Evolutionary conservation across 2,797 vertebrate genomes (phyloP).

Genomic region (Okamejei kenojei): DNA sequence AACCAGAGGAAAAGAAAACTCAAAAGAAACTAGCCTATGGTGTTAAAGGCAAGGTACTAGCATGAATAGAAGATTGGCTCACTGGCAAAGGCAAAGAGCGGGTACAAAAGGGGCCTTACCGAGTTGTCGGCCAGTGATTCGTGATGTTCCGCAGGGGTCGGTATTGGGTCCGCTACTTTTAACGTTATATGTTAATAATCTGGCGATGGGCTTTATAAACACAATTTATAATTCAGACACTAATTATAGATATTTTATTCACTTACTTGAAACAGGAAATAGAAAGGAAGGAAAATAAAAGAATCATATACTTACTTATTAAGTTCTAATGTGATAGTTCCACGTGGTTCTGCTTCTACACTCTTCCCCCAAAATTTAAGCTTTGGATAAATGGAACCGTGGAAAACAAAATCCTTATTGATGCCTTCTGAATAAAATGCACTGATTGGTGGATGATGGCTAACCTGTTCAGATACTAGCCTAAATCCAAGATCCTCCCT

Average conservation of each 20-base stretch:
- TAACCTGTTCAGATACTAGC: constrained; percentile 90
- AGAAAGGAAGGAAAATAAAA: neutral
- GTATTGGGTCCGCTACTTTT: no score
- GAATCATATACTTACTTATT: constrained; percentile 67
- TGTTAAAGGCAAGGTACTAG: neutral
- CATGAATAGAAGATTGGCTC: no score
- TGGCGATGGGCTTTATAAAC: no score
- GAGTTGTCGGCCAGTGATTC: no score
- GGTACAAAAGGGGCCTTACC: no score
- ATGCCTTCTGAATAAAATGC: constrained; percentile 91
- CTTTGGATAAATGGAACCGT: constrained; percentile 96
- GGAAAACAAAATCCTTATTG: constrained; percentile 80
- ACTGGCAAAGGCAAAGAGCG: no score
- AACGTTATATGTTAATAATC: no score
- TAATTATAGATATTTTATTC: neutral
- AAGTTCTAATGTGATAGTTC: constrained; percentile 89
- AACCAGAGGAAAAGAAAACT: neutral
- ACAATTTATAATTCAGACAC: no score
- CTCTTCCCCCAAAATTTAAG: constrained; percentile 98
- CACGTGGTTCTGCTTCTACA: constrained; percentile 89
- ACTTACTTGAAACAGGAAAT: neutral
- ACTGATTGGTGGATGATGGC: constrained; percentile 91
- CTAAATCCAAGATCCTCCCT: constrained; percentile 88
- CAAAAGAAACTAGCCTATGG: neutral
- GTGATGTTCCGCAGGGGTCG: no score